Evolutionary conservation across 2,113 vertebrate genomes (phyloP).

Genomic region (Nanger granti): DNA sequence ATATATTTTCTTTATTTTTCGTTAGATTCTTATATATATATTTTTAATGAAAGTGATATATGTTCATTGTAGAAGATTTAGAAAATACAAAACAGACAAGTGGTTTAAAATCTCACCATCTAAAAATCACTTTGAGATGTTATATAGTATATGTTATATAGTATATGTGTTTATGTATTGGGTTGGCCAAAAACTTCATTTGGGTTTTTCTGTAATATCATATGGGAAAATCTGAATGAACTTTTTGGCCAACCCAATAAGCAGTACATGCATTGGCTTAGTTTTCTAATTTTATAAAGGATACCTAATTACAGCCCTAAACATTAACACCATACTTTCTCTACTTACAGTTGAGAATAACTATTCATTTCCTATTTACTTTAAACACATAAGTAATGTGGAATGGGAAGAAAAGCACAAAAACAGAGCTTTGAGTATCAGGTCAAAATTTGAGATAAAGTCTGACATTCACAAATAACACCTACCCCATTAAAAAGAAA

Average conservation of each 20-base stretch:
- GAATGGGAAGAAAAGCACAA: background rate
- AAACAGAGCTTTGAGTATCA: background rate
- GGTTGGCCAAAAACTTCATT: background rate
- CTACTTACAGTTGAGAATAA: background rate
- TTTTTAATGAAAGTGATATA: background rate
- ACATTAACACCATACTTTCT: background rate
- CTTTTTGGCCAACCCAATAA: background rate
- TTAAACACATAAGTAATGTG: background rate
- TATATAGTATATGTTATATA: background rate
- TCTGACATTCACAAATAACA: background rate
- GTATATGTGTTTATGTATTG: background rate
- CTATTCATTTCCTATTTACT: background rate
- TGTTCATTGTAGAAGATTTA: background rate
- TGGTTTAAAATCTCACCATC: background rate
- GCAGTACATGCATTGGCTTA: background rate
- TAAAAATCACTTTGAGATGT: background rate
- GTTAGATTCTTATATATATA: background rate
- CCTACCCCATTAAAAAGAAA: background rate
- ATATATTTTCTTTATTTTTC: background rate
- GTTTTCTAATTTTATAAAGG: background rate
- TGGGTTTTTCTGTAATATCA: background rate
- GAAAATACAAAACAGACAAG: background rate
- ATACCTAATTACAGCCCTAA: background rate
- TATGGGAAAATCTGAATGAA: background rate
- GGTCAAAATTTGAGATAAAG: background rate